phyloP scores from a whole-genome alignment of 2,113 vertebrate genomes.

The Empidonax alnorum region DNA sequence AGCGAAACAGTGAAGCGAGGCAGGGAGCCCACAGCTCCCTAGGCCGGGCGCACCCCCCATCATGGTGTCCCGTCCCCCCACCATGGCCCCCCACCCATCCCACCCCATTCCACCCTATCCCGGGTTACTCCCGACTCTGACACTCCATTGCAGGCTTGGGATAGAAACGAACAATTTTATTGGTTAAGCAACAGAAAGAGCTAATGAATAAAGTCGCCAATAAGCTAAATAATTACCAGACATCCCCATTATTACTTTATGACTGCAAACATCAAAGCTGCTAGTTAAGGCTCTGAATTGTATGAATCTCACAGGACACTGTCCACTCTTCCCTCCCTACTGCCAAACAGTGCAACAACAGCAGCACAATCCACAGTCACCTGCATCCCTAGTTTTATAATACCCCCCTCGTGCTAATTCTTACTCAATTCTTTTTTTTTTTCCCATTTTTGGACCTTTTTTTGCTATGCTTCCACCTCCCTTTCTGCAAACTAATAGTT shows the following conservation, averaged over 20 bases:
- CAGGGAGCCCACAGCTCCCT: no score
- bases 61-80: not conserved
- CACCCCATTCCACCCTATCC: not conserved
- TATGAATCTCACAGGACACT: not conserved
- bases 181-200: not conserved
- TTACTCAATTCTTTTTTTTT: not conserved
- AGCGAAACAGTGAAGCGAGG: not conserved
- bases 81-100: not conserved
- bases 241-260: not conserved
- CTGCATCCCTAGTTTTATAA: not conserved
- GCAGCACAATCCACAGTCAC: not conserved
- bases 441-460: not conserved
- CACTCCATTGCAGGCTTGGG: not conserved
- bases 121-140: fast-evolving
- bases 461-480: not conserved
- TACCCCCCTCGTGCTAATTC: not conserved
- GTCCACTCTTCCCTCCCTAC: not conserved
- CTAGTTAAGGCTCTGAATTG: not conserved
- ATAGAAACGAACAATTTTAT: not conserved
- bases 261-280: not conserved
- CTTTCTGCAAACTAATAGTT: not conserved
- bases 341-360: not conserved
- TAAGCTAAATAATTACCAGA: not conserved
- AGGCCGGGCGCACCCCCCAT: fast-evolving
- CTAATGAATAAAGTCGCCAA: not conserved